A percentile compares a stretch with the other conserved stretches of the same genome.
Conservation (phyloP, 1,140 invertebrate species). For the Bicyclus anynana region DNA sequence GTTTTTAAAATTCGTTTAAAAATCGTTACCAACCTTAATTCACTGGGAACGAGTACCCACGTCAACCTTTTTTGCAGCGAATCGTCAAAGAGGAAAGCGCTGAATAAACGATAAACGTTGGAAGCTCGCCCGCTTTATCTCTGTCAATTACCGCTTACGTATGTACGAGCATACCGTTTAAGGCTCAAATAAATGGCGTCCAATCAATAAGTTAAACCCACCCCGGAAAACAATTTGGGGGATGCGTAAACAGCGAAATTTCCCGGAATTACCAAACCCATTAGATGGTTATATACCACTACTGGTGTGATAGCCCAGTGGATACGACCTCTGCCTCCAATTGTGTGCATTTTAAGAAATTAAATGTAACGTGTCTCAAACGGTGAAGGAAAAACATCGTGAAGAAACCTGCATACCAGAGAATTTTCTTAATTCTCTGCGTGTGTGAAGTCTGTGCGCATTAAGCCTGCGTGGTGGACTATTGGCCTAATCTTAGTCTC, state of each 20-base stretch:
- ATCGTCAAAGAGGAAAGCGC: slow-evolving; percentile 8
- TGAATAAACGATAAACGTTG: slow-evolving; percentile 4
- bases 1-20: too few species aligned
- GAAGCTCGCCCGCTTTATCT: slow-evolving; percentile 17
- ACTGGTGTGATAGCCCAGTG: too few species aligned
- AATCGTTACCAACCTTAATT: too few species aligned
- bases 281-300: not conserved
- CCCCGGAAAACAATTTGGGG: not conserved
- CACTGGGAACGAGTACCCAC: not conserved
- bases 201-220: slow-evolving; percentile 11
- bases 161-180: slow-evolving; percentile 10
- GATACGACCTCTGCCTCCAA: too few species aligned
- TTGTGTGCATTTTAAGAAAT: too few species aligned
- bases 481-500: too few species aligned
- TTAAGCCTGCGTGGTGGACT: too few species aligned
- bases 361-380: too few species aligned
- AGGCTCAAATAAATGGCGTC: slow-evolving; percentile 12
- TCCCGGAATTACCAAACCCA: not conserved
- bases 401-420: too few species aligned
- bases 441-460: too few species aligned
- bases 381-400: too few species aligned
- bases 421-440: too few species aligned
- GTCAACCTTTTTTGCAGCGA: slow-evolving; percentile 11
- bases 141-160: slow-evolving; percentile 21
- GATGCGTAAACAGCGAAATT: not conserved